Evolutionary conservation across 2,888 invertebrate species (phyloP).

Genomic region (Apantesis nais): DNA sequence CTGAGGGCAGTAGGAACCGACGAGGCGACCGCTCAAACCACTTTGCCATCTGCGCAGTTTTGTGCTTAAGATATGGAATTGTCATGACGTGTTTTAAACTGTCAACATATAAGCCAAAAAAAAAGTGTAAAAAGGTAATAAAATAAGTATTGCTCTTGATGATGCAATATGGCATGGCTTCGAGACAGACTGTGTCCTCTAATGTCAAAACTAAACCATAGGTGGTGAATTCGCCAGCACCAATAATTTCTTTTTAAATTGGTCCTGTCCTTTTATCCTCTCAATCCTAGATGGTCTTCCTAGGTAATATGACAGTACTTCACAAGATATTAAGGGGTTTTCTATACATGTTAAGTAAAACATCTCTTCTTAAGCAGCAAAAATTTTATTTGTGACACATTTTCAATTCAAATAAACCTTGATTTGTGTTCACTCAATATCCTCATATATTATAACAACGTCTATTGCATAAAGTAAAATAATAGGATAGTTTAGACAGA

Average conservation of each 20-base stretch:
- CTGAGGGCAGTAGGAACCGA: too few species aligned
- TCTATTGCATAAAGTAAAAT: not conserved
- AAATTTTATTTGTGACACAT: not conserved
- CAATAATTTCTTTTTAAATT: not conserved
- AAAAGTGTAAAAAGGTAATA: too few species aligned
- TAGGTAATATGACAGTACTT: too few species aligned
- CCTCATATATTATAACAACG: not conserved
- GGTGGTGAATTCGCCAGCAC: not conserved
- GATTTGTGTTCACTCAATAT: not conserved
- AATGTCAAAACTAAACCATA: not conserved
- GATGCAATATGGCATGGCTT: not conserved
- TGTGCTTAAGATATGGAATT: too few species aligned
- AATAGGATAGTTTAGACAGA: not conserved
- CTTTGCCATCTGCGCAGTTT: too few species aligned
- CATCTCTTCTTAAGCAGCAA: too few species aligned
- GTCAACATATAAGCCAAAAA: too few species aligned
- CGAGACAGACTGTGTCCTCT: not conserved
- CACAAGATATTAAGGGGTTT: too few species aligned
- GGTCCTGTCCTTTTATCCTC: not conserved
- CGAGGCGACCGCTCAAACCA: too few species aligned
- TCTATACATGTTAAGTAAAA: too few species aligned
- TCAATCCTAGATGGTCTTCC: not conserved
- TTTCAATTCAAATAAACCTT: not conserved
- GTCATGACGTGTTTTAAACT: not conserved
- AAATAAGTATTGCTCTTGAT: not conserved